These are phyloP conservation scores for Eulemur rufifrons DNA, from an alignment of 2,113 vertebrate genomes.

Conservation along the genomic window DNA sequence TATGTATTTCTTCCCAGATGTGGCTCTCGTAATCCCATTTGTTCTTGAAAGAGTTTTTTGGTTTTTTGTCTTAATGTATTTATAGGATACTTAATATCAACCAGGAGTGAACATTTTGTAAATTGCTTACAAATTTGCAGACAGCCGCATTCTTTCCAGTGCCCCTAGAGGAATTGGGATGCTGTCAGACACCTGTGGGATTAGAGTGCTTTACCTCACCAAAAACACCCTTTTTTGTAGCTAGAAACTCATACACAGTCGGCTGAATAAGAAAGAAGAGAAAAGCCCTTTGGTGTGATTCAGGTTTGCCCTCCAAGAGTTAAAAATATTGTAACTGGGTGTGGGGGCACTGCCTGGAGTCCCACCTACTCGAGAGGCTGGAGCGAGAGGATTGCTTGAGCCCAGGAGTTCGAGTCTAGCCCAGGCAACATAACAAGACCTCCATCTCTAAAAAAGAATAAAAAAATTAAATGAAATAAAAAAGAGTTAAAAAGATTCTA, in stretches of 20 bases:
- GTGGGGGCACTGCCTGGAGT: background rate
- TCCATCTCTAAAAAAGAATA: background rate
- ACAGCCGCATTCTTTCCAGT: background rate
- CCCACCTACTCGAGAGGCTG: background rate
- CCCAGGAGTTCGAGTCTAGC: background rate
- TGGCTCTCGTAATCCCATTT: background rate
- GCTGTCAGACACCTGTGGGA: fast-evolving
- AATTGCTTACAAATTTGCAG: background rate
- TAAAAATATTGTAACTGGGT: background rate
- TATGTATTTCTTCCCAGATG: background rate
- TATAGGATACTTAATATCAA: background rate
- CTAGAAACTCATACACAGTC: background rate
- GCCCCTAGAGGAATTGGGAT: background rate
- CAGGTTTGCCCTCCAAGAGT: background rate
- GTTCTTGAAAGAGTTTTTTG: background rate
- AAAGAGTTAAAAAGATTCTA: background rate
- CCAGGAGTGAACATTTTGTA: background rate
- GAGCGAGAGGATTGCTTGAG: background rate
- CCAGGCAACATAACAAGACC: background rate
- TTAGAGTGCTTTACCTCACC: background rate
- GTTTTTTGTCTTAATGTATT: background rate
- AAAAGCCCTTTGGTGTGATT: background rate
- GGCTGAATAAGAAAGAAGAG: background rate
- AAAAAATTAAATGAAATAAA: background rate
- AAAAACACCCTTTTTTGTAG: background rate